Evolutionary conservation across 2,797 vertebrate genomes (phyloP), one percentile per base, ranked within the genome.

Genomic region (Cichlasoma orientale): DNA sequence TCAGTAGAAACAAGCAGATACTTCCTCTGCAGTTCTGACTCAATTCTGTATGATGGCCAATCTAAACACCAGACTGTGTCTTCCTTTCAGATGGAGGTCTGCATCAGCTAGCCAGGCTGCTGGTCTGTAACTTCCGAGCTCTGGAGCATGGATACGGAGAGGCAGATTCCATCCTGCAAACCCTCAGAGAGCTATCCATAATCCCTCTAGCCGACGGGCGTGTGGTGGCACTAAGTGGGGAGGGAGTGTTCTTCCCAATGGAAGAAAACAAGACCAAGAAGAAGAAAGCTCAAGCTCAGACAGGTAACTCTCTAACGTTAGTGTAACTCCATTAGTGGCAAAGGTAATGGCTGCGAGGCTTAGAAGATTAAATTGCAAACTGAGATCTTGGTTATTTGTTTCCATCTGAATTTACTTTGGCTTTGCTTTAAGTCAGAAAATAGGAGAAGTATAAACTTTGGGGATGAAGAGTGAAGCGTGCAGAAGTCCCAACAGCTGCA

Each of bases 91-190:
- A 94, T 16, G 68, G 2, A 5, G 77, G 86, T 16, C 88, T 96
- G 38, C 88, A 41, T 41, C 93, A 89, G 75, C 88, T 96, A 71
- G 96, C 96, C 84, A 90, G 91, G 82, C 87, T 96, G 18, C 88
- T 96, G 85, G 95, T 95, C 16, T 96, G 96, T 85, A 95, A 95
- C 90, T 95, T 94, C 86, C 93, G 95, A 18, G 94, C 95, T 25
- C 86, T 96, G 84, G 96, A 96, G 86, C 88, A 95, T 0, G 95
- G 96, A 74, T 96, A 94, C 5, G 93, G 91, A 19, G 95, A 96
- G 54, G 83, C 83, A 0, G 94, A 96, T 6, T 75, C 83, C 31
- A 89, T 95, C 56, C 73, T 96, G 55, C 90, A 94, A 55, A 89
- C 84, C 29, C 94, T 96, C n/a, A 88, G 72, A 57, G 93, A 94